Evolutionary conservation across 1,140 invertebrate species (phyloP), one percentile per base, ranked within the genome.

Genomic region (Lucilia sericata): DNA sequence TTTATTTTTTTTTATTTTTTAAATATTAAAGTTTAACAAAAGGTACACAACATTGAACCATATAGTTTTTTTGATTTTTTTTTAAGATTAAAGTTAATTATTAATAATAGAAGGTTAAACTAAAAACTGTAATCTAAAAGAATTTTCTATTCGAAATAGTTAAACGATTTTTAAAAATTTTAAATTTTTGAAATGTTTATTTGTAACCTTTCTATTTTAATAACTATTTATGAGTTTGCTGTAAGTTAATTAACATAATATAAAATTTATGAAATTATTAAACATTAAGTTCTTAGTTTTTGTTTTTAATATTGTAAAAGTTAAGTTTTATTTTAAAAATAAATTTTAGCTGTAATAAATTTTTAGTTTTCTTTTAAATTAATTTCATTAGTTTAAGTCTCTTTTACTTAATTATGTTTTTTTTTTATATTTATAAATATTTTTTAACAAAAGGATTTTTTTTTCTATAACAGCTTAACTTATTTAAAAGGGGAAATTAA

Each of bases 11-110:
- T 78, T 78, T 47, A 5, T 78, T 34, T 78, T 78, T 78, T 78
- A 5, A 70, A 70, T 42, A 42, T 42, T 42, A 70, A 70, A 70
- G 8, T 78, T 78, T 78, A 78, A 78, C 75, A 78, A 78, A 78
- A 78, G 75, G 75, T 78, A 78, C 75, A 78, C 75, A 78, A 78
- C 75, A 78, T 78, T 78, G 75, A 78, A 78, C 75, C 75, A 78
- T 78, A 78, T 19, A 78, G 75, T 78, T 30, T 47, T 4, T 47
- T 78, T 78, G 4, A 34, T 78, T 78, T 78, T 70, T 21, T 21
- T 70, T 70, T 70, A 70, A 55, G 51, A 14, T 55, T 55, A 55
- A 55, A 55, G 51, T 12, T 55, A 4, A 55, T 0, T 55, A 55
- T n/a, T 55, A 55, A 55, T 13, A 12, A 30, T 30, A 55, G 51